Percentiles rank a stretch among this genome's conserved stretches.
Evolutionary conservation across 2,113 vertebrate species (phyloP).

Genomic region (Crocuta crocuta): DNA sequence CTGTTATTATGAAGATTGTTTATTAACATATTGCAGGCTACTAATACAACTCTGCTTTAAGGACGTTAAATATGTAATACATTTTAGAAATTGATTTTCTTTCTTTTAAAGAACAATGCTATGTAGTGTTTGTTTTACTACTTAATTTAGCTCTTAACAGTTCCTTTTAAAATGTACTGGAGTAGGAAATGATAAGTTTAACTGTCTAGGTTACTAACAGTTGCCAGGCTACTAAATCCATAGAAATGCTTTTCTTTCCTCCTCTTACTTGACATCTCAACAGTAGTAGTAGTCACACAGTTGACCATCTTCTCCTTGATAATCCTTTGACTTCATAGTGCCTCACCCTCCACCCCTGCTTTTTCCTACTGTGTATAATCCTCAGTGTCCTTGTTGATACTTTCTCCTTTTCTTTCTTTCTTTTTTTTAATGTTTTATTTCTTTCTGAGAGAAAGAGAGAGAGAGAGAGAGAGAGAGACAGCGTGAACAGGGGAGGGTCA

Average conservation of each 20-base stretch:
- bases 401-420: background rate
- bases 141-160: background rate
- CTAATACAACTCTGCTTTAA: background rate
- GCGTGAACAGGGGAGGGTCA: too few relatives aligned
- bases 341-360: background rate
- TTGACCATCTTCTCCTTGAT: background rate
- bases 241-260: background rate
- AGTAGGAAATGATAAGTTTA: background rate
- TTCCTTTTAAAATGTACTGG: background rate
- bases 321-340: background rate
- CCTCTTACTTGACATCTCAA: background rate
- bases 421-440: too few relatives aligned
- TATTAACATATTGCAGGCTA: background rate
- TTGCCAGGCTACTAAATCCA: background rate
- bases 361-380: background rate
- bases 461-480: too few relatives aligned
- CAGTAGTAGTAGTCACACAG: background rate
- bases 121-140: background rate
- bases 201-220: background rate
- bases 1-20: background rate
- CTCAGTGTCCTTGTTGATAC: background rate
- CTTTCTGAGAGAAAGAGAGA: too few relatives aligned
- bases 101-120: conserved; percentile 21
- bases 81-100: background rate
- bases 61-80: background rate